Conservation (phyloP, 2,888 invertebrate genomes). For the Adelphocoris suturalis region DNA sequence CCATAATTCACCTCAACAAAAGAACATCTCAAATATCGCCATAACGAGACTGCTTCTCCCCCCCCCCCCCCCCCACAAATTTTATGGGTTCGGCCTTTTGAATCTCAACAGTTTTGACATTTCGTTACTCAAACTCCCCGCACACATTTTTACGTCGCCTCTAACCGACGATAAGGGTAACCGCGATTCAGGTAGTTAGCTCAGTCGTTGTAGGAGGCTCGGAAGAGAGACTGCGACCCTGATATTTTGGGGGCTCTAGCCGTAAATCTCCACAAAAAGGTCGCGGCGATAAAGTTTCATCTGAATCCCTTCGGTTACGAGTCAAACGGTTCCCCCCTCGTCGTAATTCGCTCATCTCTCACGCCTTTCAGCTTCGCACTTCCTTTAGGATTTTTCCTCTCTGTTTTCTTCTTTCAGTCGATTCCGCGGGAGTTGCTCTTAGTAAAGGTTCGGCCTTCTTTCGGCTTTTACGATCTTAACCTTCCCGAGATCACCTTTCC, state of each 20-base stretch:
- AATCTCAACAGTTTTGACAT: too few species aligned
- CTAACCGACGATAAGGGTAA: too few species aligned
- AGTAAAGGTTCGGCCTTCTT: background rate
- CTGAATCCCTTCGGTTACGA: conserved; percentile 53
- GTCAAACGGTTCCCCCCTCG: conserved; percentile 23
- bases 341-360: conserved; percentile 13
- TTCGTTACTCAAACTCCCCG: too few species aligned
- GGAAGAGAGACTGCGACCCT: background rate
- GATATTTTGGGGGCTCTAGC: conserved; percentile 37
- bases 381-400: background rate
- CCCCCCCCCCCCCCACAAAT: too few species aligned
- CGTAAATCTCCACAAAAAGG: conserved; percentile 54
- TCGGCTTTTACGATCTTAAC: conserved; percentile 3
- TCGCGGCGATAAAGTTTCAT: conserved; percentile 60
- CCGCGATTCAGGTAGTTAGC: too few species aligned
- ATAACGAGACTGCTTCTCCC: too few species aligned
- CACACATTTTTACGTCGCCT: too few species aligned
- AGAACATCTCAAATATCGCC: too few species aligned
- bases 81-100: too few species aligned
- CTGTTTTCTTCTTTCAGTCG: background rate
- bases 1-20: too few species aligned
- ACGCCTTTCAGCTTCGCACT: background rate
- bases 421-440: background rate
- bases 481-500: background rate
- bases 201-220: too few species aligned